Evolutionary conservation across 2,113 vertebrate genomes (phyloP).

Genomic region (Microcebus jonahi): DNA sequence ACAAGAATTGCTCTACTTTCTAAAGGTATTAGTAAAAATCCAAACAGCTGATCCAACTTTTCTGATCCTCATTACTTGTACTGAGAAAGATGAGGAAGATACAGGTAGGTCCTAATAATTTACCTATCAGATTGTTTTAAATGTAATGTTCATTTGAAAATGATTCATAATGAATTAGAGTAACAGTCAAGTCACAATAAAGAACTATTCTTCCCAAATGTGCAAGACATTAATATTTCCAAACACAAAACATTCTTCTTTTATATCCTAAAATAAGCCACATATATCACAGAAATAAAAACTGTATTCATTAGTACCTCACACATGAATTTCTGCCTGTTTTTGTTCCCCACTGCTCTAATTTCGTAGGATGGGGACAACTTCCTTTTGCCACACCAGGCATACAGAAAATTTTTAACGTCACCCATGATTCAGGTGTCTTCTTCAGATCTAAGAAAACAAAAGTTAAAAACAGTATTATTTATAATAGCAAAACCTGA

Average conservation of each 20-base stretch:
- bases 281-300: not conserved
- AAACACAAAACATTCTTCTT: conserved; percentile 4
- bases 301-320: conserved; percentile 86
- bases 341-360: conserved; percentile 93
- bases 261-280: not conserved
- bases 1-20: not conserved
- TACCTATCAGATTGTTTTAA: not conserved
- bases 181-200: not conserved
- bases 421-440: conserved; percentile 90
- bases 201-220: not conserved
- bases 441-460: conserved; percentile 71
- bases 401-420: conserved; percentile 96
- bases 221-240: conserved; percentile 15
- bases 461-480: conserved; percentile 45
- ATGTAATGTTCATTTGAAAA: conserved; percentile 12
- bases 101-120: not conserved
- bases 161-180: not conserved
- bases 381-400: conserved; percentile 97
- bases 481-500: not conserved
- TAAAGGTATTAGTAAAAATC: not conserved
- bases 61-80: not conserved
- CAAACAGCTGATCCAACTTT: not conserved
- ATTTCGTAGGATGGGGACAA: conserved; percentile 93
- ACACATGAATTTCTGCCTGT: conserved; percentile 94
- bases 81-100: not conserved